phyloP scores from a whole-genome alignment of 2,888 invertebrate genomes.

The Aspidapion aeneum region DNA sequence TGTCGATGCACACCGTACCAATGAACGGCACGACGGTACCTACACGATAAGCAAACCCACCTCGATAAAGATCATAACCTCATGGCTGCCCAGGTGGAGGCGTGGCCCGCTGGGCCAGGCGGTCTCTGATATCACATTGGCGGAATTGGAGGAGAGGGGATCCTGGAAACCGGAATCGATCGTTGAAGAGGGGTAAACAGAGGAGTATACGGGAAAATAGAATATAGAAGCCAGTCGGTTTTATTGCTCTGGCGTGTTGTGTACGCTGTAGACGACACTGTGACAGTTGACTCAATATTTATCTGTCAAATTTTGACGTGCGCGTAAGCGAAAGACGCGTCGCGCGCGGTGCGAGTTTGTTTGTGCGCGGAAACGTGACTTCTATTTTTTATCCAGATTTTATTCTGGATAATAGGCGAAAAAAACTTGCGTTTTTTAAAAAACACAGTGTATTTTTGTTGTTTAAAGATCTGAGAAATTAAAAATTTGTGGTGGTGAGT shows the following conservation, averaged over 20 bases:
- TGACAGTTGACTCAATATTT: neutral
- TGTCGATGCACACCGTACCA: too few relatives aligned
- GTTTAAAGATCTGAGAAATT: too few relatives aligned
- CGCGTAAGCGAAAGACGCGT: conserved; percentile 10
- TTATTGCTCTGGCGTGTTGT: conserved; percentile 29
- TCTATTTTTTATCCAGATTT: too few relatives aligned
- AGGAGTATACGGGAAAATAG: conserved; percentile 33
- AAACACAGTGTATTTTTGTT: neutral
- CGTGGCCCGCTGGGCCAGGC: conserved; percentile 38
- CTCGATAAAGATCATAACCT: conserved; percentile 47
- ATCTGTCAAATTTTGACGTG: conserved; percentile 21
- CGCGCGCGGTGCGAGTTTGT: conserved; percentile 5
- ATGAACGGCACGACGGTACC: too few relatives aligned
- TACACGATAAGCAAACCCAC: conserved; percentile 26
- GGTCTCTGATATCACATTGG: conserved; percentile 35
- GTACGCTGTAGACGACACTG: conserved; percentile 15
- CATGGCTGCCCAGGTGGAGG: conserved; percentile 49
- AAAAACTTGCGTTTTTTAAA: too few relatives aligned
- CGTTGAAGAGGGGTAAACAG: conserved; percentile 37
- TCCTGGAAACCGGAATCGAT: conserved; percentile 39
- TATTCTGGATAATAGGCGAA: too few relatives aligned
- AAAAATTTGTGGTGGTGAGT: conserved; percentile 22
- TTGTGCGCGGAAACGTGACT: neutral
- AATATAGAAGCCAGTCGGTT: conserved; percentile 36
- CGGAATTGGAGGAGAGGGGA: conserved; percentile 30